These are phyloP conservation scores for Amblyornis subalaris DNA, from an alignment of 2,113 vertebrate species.

Conservation along the genomic window DNA sequence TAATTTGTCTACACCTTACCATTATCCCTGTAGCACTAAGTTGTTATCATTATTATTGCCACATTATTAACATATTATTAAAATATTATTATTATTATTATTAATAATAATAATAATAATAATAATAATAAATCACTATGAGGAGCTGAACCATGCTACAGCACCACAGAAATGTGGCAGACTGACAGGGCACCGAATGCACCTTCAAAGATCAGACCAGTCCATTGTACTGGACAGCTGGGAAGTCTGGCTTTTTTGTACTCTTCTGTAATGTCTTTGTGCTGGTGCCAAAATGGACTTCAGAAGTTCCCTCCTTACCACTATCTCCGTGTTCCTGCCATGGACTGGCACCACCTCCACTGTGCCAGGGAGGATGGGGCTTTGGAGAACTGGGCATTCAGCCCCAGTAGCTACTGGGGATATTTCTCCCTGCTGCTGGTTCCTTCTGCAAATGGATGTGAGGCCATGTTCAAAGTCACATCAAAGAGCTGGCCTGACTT, in stretches of 20 bases:
- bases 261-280: neutral
- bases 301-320: neutral
- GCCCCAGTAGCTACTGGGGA: neutral
- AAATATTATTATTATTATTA: neutral
- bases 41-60: neutral
- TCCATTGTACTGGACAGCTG: neutral
- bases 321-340: accelerated
- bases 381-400: neutral
- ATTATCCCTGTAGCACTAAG: neutral
- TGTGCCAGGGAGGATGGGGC: accelerated
- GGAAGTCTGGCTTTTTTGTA: neutral
- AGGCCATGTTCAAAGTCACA: neutral
- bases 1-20: neutral
- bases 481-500: neutral
- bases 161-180: neutral
- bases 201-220: accelerated
- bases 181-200: accelerated
- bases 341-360: neutral
- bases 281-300: neutral
- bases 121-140: neutral
- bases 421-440: neutral
- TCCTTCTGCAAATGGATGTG: neutral
- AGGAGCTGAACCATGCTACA: neutral
- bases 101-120: neutral
- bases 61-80: too few species aligned